A percentile compares a stretch with the other conserved stretches of the same genome.
Conservation (phyloP, 2,797 vertebrate species). For the Intellagama lesueurii region DNA sequence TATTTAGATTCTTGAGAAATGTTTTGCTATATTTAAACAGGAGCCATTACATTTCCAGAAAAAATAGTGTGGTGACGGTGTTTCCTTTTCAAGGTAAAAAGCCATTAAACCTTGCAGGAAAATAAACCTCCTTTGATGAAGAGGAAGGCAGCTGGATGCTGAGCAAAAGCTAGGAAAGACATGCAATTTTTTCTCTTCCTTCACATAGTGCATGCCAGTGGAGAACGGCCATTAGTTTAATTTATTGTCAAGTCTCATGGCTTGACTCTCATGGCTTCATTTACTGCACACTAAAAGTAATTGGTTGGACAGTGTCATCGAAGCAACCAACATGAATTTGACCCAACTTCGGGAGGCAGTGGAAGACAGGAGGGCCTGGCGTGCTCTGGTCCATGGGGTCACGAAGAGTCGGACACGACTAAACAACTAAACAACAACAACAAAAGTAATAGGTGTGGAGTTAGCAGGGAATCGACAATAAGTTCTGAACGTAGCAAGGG, state of each 20-base stretch:
- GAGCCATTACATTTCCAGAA: slow-evolving; percentile 1
- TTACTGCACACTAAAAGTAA: not conserved
- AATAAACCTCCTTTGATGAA: not conserved
- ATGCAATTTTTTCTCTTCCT: not conserved
- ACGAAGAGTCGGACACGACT: no score
- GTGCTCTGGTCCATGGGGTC: no score
- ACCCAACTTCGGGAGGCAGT: no score
- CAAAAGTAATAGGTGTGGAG: not conserved
- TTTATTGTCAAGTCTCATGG: not conserved
- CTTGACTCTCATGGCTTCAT: not conserved
- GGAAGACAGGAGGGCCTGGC: no score
- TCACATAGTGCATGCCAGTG: not conserved
- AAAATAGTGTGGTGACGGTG: not conserved
- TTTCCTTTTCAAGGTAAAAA: slow-evolving; percentile 28
- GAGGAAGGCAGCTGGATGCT: not conserved
- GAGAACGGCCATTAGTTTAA: not conserved
- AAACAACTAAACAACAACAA: no score
- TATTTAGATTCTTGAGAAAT: slow-evolving; percentile 22
- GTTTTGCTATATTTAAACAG: slow-evolving; percentile 25
- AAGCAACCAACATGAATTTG: no score
- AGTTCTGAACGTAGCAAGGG: no score
- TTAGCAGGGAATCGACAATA: not conserved
- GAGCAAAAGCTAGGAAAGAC: not conserved
- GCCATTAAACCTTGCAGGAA: slow-evolving; percentile 1
- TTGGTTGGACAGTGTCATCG: no score